Base-by-base conservation (phyloP, 2,888 invertebrate genomes). In the Blera fallax region DNA sequence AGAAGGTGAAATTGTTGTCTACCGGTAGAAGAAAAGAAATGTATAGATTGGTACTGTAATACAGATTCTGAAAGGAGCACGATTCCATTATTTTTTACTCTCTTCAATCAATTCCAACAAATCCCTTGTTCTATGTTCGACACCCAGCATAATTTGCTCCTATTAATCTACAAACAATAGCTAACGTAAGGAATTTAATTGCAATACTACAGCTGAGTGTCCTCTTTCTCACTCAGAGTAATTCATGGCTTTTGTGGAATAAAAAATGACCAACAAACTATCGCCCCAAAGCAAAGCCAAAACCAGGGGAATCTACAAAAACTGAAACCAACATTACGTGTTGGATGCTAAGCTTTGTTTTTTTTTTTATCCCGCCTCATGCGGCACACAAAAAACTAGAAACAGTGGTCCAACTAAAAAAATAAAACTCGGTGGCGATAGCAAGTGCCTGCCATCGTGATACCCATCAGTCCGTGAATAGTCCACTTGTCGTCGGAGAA, bases 391-490 rank as follows among this genome's bases (percentile, higher is more conserved):
- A 37, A 50, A 60, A 84, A 62, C 67, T 37, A 52, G 40, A 70
- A 70, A 11, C 60, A 37, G 10, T 7, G 52, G 24, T 14, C 48
- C 37, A 43, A 58, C 40, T 14, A 18, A 21, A 82, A 58, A 67
- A 54, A 45, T 27, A 34, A 72, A 78, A 54, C 40, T 70, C 45
- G 48, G 67, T 54, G 50, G 77, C 65, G 43, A 76, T 74, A 50
- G 67, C 67, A 72, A 73, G 73, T 79, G 84, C 76, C 84, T 76
- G 64, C 74, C 74, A 76, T 74, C 70, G 50, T 84, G 79, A 76
- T 84, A 84, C 62, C 48, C 83, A 83, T 84, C 84, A 85, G 74
- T 52, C 76, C 45, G 79, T 85, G 80, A 80, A 76, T 54, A 70
- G 74, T 70, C 65, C 56, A 76, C 79, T 78, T 29, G 45, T 58